Conservation (phyloP, 2,888 invertebrate species). For the Ceriagrion tenellum region DNA sequence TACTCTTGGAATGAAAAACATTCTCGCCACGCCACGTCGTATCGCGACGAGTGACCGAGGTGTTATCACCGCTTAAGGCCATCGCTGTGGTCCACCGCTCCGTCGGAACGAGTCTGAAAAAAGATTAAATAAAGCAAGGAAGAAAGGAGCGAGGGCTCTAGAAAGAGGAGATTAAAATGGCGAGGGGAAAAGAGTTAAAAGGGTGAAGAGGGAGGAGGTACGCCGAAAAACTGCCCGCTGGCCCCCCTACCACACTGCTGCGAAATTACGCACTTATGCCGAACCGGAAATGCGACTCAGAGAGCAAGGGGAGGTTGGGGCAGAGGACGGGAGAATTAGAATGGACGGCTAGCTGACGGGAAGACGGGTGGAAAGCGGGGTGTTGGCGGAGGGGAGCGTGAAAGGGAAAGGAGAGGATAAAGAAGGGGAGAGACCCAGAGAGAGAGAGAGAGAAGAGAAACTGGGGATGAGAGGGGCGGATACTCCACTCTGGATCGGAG, state of each 20-base stretch:
- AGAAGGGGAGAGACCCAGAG: not conserved
- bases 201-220: not conserved
- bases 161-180: not conserved
- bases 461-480: not conserved
- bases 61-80: not conserved
- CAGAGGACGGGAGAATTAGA: not conserved
- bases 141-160: not conserved
- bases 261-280: slow-evolving; percentile 13
- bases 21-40: not conserved
- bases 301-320: not conserved
- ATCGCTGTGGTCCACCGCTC: not conserved
- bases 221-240: not conserved
- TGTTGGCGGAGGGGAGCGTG: not conserved
- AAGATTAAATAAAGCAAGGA: not conserved
- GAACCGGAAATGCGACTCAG: slow-evolving; percentile 31
- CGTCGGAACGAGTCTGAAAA: not conserved
- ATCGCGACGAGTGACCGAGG: not conserved
- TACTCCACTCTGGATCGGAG: not conserved
- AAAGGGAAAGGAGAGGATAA: not conserved
- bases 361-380: not conserved
- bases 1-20: not conserved
- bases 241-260: not conserved
- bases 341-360: not conserved
- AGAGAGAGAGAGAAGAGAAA: not conserved
- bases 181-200: not conserved